phyloP scores from a whole-genome alignment of 2,797 vertebrate genomes.

The Silurus aristotelis region DNA sequence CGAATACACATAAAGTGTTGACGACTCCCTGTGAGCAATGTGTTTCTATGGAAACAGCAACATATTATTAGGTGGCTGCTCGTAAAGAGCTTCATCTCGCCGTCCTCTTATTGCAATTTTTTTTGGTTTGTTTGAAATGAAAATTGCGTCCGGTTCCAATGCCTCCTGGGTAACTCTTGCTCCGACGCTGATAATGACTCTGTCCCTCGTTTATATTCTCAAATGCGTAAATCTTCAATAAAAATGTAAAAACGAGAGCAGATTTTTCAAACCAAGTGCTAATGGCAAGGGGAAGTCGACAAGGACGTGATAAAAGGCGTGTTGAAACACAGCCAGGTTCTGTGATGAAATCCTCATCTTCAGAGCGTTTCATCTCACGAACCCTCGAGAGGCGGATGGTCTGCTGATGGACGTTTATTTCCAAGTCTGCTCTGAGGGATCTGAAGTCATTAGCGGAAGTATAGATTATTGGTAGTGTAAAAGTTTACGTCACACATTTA shows the following conservation, averaged over 20 bases:
- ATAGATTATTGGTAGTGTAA: too few relatives aligned
- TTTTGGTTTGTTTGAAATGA: not conserved
- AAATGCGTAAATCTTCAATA: too few relatives aligned
- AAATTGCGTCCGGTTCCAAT: not conserved
- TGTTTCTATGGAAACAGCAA: not conserved
- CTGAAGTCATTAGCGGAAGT: too few relatives aligned
- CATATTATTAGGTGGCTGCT: not conserved
- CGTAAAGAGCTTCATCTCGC: not conserved
- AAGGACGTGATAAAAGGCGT: conserved; percentile 7
- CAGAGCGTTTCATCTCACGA: not conserved
- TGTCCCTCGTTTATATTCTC: not conserved
- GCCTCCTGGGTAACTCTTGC: conserved; percentile 5
- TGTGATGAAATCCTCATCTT: not conserved
- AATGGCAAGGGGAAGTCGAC: conserved; percentile 16
- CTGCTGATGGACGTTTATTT: too few relatives aligned
- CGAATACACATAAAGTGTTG: too few relatives aligned
- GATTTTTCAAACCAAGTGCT: not conserved
- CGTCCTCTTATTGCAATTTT: too few relatives aligned
- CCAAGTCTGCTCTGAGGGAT: too few relatives aligned
- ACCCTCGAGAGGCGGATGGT: too few relatives aligned
- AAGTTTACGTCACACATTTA: not conserved
- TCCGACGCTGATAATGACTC: conserved; percentile 8
- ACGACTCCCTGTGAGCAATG: not conserved
- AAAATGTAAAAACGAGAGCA: too few relatives aligned
- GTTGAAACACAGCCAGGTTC: conserved; percentile 11